A percentile compares a stretch with the other conserved stretches of the same genome.
These are phyloP conservation scores for Tachyglossus aculeatus DNA, from an alignment of 2,797 vertebrate species.

Conservation along the genomic window DNA sequence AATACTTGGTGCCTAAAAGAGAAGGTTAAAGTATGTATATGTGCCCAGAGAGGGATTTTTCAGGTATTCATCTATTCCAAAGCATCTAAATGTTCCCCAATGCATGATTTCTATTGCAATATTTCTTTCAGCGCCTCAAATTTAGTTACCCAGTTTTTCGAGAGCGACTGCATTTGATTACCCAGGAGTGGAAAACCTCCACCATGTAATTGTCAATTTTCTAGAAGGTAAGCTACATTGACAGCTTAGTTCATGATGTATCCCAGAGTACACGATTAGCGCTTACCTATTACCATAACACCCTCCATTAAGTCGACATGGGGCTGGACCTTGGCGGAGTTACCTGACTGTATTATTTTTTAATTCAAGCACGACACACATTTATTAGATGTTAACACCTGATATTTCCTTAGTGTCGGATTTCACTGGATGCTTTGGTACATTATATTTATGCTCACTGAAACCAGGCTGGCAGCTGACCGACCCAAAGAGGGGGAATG, in stretches of 20 bases:
- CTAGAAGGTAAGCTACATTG: slow-evolving; percentile 21
- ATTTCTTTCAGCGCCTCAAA: slow-evolving; percentile 81
- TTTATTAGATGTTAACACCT: slow-evolving; percentile 62
- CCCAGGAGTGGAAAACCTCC: slow-evolving; percentile 24
- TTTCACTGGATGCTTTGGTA: slow-evolving; percentile 17
- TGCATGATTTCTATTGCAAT: slow-evolving; percentile 70
- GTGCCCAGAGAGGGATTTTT: slow-evolving; percentile 45
- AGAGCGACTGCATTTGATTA: slow-evolving; percentile 49
- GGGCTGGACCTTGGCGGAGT: background rate
- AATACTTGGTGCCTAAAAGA: slow-evolving; percentile 66
- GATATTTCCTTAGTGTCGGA: slow-evolving; percentile 47
- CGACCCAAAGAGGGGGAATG: background rate
- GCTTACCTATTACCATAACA: slow-evolving; percentile 46
- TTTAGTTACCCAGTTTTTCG: slow-evolving; percentile 54
- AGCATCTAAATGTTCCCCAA: slow-evolving; percentile 65
- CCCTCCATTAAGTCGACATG: slow-evolving; percentile 30
- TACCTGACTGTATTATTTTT: background rate
- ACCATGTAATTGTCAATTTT: slow-evolving; percentile 21
- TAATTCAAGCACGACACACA: slow-evolving; percentile 30
- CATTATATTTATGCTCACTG: rapidly evolving
- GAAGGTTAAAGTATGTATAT: slow-evolving; percentile 67
- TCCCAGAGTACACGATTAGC: slow-evolving; percentile 36
- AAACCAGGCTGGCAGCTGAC: background rate
- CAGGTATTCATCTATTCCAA: slow-evolving; percentile 71
- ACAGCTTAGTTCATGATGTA: slow-evolving; percentile 53